Percentiles rank a stretch among this genome's conserved stretches.
phyloP scores from a whole-genome alignment of 2,113 vertebrate genomes.

The Neolamprologus toae region DNA sequence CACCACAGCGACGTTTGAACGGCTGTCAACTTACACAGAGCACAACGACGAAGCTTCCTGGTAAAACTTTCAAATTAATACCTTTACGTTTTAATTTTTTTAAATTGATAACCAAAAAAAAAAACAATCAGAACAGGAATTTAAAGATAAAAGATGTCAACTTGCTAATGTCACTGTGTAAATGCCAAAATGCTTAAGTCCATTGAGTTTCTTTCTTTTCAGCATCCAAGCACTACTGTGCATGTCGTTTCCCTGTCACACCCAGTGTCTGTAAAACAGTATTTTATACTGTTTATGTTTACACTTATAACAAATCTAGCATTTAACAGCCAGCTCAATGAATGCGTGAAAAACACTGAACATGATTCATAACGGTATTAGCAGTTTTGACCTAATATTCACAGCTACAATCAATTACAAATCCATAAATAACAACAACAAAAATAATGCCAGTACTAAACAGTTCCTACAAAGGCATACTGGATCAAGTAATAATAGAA shows the following conservation, averaged over 20 bases:
- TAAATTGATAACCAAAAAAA: not conserved
- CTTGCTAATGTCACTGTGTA: not conserved
- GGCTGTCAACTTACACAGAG: accelerated
- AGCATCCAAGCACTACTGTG: not conserved
- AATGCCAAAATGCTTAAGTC: not conserved
- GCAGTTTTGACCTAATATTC: not conserved
- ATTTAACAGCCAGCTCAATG: not conserved
- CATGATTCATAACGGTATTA: not conserved
- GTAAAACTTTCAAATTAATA: slow-evolving; percentile 13
- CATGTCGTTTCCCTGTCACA: not conserved
- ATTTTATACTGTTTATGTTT: not conserved
- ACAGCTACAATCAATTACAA: not conserved
- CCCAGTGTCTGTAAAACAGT: not conserved
- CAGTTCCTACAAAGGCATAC: not conserved
- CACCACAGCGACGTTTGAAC: not conserved
- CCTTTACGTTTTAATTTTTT: not conserved
- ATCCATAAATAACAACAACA: not conserved
- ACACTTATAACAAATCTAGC: not conserved
- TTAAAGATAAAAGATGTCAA: not conserved
- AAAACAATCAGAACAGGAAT: not conserved
- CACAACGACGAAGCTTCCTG: not conserved
- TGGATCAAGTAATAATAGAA: not conserved
- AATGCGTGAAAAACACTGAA: not conserved
- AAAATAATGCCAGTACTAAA: not conserved
- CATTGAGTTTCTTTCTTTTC: not conserved